Evolutionary conservation across 2,113 vertebrate species (phyloP).

Genomic region (Cryptoleucopteryx plumbea): DNA sequence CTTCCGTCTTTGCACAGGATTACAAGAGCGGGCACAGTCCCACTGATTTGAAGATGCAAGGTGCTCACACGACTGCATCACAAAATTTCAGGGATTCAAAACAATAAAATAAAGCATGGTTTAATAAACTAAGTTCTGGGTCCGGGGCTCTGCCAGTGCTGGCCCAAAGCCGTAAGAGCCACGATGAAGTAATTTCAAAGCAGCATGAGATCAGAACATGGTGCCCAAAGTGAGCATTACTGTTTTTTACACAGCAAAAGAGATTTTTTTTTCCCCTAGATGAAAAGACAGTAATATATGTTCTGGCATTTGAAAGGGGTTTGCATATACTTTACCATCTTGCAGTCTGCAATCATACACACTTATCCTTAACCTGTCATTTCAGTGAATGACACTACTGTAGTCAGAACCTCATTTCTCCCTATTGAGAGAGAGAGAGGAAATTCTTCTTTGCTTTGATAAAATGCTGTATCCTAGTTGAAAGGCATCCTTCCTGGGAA

Average conservation of each 20-base stretch:
- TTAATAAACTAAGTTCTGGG: background rate
- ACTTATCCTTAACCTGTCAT: slow-evolving; percentile 28
- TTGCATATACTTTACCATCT: background rate
- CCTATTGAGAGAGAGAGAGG: background rate
- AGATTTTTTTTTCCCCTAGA: background rate
- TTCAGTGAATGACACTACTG: slow-evolving; percentile 5
- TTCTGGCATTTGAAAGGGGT: background rate
- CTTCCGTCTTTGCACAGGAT: background rate
- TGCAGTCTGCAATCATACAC: slow-evolving; percentile 5
- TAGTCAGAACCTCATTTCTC: slow-evolving; percentile 10
- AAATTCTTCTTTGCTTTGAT: slow-evolving; percentile 22
- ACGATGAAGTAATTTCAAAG: background rate
- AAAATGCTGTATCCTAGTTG: background rate
- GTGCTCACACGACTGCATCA: background rate
- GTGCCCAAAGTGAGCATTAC: background rate
- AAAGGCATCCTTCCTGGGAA: slow-evolving; percentile 9
- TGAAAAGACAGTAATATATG: background rate
- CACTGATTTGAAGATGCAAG: background rate
- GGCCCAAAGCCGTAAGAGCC: background rate
- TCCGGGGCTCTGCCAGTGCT: background rate
- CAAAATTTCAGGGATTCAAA: background rate
- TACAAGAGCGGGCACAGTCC: background rate
- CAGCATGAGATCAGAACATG: background rate
- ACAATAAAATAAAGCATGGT: background rate
- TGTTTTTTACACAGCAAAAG: background rate